These are phyloP conservation scores for Silurus meridionalis DNA, from an alignment of 2,113 vertebrate genomes.

Conservation along the genomic window DNA sequence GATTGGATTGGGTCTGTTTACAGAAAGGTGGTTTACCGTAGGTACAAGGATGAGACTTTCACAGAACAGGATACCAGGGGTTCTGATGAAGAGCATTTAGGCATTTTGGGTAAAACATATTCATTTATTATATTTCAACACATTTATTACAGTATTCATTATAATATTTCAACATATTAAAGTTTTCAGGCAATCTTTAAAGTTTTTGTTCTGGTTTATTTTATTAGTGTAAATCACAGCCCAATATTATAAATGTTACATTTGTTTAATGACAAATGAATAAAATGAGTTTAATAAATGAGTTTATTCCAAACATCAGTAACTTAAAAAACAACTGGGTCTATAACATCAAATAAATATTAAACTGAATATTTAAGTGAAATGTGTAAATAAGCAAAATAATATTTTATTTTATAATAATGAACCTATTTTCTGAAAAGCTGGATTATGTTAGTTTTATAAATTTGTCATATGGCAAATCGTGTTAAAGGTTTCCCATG, in stretches of 20 bases:
- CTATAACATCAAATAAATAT: not conserved
- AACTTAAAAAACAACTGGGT: not conserved
- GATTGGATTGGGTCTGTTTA: constrained; percentile 77
- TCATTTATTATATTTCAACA: too few species aligned
- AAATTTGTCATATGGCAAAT: not conserved
- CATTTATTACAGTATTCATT: too few species aligned
- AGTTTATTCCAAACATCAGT: not conserved
- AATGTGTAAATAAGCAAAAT: not conserved
- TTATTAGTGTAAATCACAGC: not conserved
- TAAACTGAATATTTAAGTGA: not conserved
- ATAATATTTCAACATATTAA: too few species aligned
- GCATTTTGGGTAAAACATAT: constrained; percentile 79
- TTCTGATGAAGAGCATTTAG: constrained; percentile 77
- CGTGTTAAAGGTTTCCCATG: not conserved
- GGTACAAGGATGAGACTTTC: constrained; percentile 82
- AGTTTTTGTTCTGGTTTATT: not conserved
- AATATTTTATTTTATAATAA: not conserved
- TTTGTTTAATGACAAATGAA: too few species aligned
- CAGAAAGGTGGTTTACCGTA: constrained; percentile 88
- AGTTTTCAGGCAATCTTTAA: not conserved
- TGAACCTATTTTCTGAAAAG: not conserved
- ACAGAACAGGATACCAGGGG: constrained; percentile 70
- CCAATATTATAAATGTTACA: not conserved
- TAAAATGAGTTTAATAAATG: not conserved
- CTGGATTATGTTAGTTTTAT: not conserved